phyloP scores from a whole-genome alignment of 2,797 vertebrate species.

The Crenichthys baileyi region DNA sequence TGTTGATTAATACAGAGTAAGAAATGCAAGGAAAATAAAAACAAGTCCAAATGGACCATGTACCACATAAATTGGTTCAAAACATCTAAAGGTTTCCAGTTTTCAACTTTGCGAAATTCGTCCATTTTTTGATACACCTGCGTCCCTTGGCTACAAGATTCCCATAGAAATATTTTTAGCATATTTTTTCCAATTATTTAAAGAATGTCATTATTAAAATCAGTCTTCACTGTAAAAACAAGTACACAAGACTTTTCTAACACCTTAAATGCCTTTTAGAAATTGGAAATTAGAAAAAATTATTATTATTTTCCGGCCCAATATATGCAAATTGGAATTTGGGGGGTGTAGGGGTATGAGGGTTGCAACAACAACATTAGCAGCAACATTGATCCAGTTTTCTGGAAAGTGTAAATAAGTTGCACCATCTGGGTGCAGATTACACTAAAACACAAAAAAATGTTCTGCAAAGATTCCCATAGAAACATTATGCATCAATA shows the following conservation, averaged over 20 bases:
- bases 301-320: background rate
- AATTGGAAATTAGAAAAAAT: no score
- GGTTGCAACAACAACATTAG: background rate
- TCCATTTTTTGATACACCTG: background rate
- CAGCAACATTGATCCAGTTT: background rate
- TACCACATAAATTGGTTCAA: background rate
- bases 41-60: background rate
- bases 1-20: background rate
- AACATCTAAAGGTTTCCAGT: background rate
- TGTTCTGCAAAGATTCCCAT: background rate
- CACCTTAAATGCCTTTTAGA: background rate
- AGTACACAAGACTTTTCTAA: background rate
- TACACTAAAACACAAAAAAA: no score
- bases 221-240: background rate
- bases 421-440: background rate
- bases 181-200: background rate
- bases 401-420: background rate
- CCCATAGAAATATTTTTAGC: background rate
- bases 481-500: background rate
- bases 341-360: background rate
- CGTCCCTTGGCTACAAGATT: background rate
- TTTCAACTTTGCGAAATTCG: background rate
- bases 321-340: background rate
- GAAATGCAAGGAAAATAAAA: background rate
- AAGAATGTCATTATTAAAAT: background rate